A percentile compares a stretch with the other conserved stretches of the same genome.
Conservation (phyloP, 1,140 invertebrate species). For the Cataglyphis hispanica region DNA sequence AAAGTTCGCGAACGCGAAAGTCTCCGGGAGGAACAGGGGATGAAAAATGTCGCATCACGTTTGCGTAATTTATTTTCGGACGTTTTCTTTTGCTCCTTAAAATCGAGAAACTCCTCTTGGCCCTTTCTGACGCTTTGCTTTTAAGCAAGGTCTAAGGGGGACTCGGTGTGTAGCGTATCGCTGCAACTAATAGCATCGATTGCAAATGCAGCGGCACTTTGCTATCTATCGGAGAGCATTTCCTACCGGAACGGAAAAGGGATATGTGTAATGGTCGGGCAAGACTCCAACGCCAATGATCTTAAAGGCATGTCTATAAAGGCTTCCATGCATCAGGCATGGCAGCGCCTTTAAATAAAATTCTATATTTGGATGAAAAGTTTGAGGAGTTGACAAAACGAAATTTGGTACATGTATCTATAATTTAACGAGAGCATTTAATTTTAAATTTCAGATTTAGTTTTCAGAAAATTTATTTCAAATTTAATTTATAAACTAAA, state of each 20-base stretch:
- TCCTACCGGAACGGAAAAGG: conserved; percentile 74
- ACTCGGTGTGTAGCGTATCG: conserved; percentile 49
- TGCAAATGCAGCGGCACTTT: conserved; percentile 60
- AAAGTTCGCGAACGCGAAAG: conserved; percentile 23
- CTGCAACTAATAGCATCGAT: conserved; percentile 74
- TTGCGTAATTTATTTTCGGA: neutral
- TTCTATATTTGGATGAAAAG: neutral
- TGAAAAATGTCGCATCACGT: conserved; percentile 36
- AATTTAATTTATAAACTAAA: neutral
- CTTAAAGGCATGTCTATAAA: neutral
- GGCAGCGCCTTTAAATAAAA: conserved; percentile 9
- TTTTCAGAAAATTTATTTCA: neutral
- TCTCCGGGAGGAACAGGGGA: neutral
- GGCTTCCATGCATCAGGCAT: conserved; percentile 24
- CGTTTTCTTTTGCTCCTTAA: neutral
- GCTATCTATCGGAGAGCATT: conserved; percentile 63
- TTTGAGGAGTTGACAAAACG: neutral
- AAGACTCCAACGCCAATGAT: conserved; percentile 74
- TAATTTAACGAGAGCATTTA: neutral
- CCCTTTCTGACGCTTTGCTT: neutral
- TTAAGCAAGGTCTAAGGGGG: conserved; percentile 25
- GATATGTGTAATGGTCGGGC: conserved; percentile 66
- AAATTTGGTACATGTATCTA: neutral
- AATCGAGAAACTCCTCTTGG: neutral
- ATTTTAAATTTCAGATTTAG: neutral